Evolutionary conservation across 1,140 invertebrate species (phyloP).

Genomic region (Sinonovacula constricta): DNA sequence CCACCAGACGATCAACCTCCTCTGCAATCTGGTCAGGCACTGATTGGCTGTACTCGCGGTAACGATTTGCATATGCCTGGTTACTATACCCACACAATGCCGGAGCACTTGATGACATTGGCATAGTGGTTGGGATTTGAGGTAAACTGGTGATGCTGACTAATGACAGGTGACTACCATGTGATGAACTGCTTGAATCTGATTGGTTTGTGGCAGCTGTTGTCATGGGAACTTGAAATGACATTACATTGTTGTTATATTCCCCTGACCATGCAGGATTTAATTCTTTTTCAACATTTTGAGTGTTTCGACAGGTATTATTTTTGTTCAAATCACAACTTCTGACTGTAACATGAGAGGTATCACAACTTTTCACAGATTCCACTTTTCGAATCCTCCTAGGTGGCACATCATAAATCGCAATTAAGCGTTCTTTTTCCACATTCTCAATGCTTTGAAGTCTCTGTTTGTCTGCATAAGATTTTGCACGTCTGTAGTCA

Average conservation of each 20-base stretch:
- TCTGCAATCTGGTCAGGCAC: conserved; percentile 57
- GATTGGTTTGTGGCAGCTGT: conserved; percentile 27
- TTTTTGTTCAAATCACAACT: conserved; percentile 40
- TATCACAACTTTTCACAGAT: conserved; percentile 1
- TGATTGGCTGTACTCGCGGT: conserved; percentile 35
- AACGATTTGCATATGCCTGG: conserved; percentile 19
- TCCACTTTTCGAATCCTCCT: conserved; percentile 62
- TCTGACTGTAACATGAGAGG: neutral
- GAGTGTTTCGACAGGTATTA: conserved; percentile 1
- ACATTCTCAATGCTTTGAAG: conserved; percentile 68
- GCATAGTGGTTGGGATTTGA: conserved; percentile 11
- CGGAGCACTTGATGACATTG: conserved; percentile 61
- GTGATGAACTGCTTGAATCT: conserved; percentile 41
- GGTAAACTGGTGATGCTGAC: conserved; percentile 15
- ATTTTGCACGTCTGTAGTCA: conserved; percentile 64
- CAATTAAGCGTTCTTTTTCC: conserved; percentile 65
- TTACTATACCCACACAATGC: conserved; percentile 55
- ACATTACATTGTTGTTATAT: conserved; percentile 54
- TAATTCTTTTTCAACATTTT: conserved; percentile 20
- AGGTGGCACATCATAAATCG: conserved; percentile 74
- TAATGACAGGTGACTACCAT: conserved; percentile 37
- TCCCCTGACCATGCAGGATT: conserved; percentile 38
- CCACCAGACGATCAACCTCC: conserved; percentile 28
- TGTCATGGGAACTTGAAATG: conserved; percentile 48
- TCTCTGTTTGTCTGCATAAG: conserved; percentile 59